These are phyloP conservation scores for Bombus fervidus DNA, from an alignment of 1,140 invertebrate species.

Conservation along the genomic window DNA sequence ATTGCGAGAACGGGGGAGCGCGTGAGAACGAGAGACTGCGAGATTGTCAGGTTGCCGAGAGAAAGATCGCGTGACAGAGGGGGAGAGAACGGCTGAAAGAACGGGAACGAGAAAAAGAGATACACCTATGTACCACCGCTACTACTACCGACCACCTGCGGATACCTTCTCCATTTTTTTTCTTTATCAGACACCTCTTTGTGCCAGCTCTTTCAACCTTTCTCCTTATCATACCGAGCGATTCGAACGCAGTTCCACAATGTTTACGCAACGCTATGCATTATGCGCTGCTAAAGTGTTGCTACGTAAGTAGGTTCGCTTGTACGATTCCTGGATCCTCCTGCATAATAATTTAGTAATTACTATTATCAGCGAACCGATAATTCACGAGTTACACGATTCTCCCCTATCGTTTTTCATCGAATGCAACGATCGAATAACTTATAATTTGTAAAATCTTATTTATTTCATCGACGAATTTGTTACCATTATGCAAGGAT, in stretches of 20 bases:
- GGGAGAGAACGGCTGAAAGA: slow-evolving; percentile 10
- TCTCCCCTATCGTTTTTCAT: too few relatives aligned
- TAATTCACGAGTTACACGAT: accelerated
- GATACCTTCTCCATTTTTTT: slow-evolving; percentile 35
- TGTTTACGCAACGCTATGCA: too few relatives aligned
- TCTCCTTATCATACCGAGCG: background rate
- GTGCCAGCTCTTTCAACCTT: slow-evolving; percentile 23
- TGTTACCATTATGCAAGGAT: too few relatives aligned
- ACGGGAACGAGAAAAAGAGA: slow-evolving; percentile 30
- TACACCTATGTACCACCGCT: slow-evolving; percentile 37
- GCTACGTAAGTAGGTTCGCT: too few relatives aligned
- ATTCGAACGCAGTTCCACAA: background rate
- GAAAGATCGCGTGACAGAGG: slow-evolving; percentile 11
- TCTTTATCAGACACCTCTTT: background rate
- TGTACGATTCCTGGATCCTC: too few relatives aligned
- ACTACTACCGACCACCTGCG: slow-evolving; percentile 43
- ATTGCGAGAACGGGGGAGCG: slow-evolving; percentile 39
- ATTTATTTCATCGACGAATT: too few relatives aligned
- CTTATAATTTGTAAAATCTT: too few relatives aligned
- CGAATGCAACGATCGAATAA: too few relatives aligned
- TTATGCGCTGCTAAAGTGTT: background rate
- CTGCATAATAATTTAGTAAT: too few relatives aligned
- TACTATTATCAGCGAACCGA: too few relatives aligned
- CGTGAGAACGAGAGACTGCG: slow-evolving; percentile 47
- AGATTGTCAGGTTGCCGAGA: slow-evolving; percentile 17